Base-by-base conservation (phyloP, 2,113 vertebrate genomes). In the Pyxicephalus adspersus region DNA sequence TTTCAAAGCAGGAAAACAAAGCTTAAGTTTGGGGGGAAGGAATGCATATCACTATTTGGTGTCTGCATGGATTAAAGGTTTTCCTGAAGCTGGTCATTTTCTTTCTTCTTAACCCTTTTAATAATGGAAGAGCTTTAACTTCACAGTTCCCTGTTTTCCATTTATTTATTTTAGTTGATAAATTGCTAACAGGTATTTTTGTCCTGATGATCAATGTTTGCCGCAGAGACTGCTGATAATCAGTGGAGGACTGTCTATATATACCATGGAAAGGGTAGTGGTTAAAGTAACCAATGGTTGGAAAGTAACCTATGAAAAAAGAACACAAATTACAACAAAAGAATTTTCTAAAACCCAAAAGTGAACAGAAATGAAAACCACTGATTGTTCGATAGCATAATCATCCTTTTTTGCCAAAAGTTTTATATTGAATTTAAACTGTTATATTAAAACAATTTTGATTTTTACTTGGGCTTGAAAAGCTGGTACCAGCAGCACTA, bases 1-100 rank as follows among this genome's bases (percentile, higher is more conserved):
- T 71, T 79, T 83, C 58, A 83, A 60, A 25, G 66, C 11, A 77
- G 79, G 66, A 83, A 83, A 71, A 18, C 84, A 64, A n/a, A 18
- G 73, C 26, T 23, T 52, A 31, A 51, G 3, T 19, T 61, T 60
- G 83, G 83, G 66, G 61, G 20, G 72, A 67, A 18, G 18, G 54
- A 83, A 83, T 83, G 5, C 64, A 45, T 60, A 84, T 60, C 52
- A 65, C 28, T 38, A 28, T 9, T 17, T 19, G 6, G 6, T 64
- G 54, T 60, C 63, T 57, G 22, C 8, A 25, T 1, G 29, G 23
- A 20, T 75, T n/a, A 45, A 54, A 1, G 50, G 28, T 45, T 57
- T 67, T 82, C 51, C 26, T 26, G 38, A 8, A 9, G 17, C 25
- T 4, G 57, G 74, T 70, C 80, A 55, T 34, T 77, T 13, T 78